Evolutionary conservation across 1,140 invertebrate species (phyloP), one percentile per base, ranked within the genome.

Genomic region (Anastrepha ludens): DNA sequence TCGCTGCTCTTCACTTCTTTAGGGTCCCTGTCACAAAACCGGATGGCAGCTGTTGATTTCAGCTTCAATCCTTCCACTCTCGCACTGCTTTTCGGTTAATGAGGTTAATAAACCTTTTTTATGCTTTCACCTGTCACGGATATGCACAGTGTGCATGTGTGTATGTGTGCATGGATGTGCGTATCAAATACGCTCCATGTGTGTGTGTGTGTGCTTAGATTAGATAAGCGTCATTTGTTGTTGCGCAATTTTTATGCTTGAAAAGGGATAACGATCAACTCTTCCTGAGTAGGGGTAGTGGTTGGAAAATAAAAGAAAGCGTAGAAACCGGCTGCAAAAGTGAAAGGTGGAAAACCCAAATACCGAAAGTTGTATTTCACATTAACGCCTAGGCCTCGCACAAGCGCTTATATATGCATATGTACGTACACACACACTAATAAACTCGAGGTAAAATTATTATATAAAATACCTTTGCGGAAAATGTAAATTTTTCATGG

Each of bases 221-320:
- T 41, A 67, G 20, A 67, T 74, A 17, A 7, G 29, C 13, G 7
- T 47, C 41, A 74, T 17, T 74, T 74, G 60, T 74, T 44, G 41
- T 11, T 74, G 67, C 67, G 67, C 67, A 74, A 17, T 74, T 74
- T 74, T 74, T 39, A 74, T 44, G 67, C 67, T 44, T 17, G 41
- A 44, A 74, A 44, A 13, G 15, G 5, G 39, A 47, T 44, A 39
- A 74, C 41, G 67, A 74, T 39, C 39, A 15, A 74, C 11, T 13
- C 39, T 4, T 13, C 39, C 2, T 6, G 17, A 74, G 6, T 44
- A 15, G 17, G 67, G 67, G 4, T 74, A n/a, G 29, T 17, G 67
- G 39, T 41, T 74, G 39, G 41, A 13, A 47, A 15, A 41, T 17
- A 44, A 44, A 47, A n/a, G 6, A 74, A 39, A 5, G 13, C 0